Evolutionary conservation across 2,888 invertebrate genomes (phyloP).

Genomic region (Calameuta idolon): DNA sequence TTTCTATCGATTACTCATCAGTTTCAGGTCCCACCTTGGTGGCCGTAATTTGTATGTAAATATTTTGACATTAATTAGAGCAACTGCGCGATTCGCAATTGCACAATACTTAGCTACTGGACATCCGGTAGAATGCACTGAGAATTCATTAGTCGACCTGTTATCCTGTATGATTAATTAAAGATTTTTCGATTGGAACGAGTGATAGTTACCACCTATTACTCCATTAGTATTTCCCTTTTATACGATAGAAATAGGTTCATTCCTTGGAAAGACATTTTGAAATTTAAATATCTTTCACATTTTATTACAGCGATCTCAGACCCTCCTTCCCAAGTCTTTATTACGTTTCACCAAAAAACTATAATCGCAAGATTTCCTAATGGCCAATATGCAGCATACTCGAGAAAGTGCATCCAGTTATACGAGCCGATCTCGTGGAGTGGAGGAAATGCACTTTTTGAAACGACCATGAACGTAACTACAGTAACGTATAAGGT

Average conservation of each 20-base stretch:
- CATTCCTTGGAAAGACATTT: not conserved
- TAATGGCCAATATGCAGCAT: not conserved
- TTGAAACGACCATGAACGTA: not conserved
- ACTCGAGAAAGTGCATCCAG: not conserved
- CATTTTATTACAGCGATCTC: not conserved
- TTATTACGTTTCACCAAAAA: not conserved
- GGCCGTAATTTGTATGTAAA: slow-evolving; percentile 59
- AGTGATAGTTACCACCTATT: not conserved
- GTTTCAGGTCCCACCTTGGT: slow-evolving; percentile 53
- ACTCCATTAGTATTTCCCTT: not conserved
- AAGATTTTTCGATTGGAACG: not conserved
- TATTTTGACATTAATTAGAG: slow-evolving; percentile 60
- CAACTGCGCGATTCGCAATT: slow-evolving; percentile 37
- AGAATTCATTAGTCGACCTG: not conserved
- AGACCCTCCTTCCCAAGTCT: not conserved
- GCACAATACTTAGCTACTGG: not conserved
- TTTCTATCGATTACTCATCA: slow-evolving; percentile 65
- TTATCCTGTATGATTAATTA: not conserved
- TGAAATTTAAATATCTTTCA: not conserved
- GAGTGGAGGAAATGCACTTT: not conserved
- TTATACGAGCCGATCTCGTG: not conserved
- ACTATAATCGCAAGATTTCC: not conserved
- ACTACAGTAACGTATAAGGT: not conserved
- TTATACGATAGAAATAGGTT: not conserved
- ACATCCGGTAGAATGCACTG: not conserved